A percentile compares a stretch with the other conserved stretches of the same genome.
phyloP scores from a whole-genome alignment of 2,113 vertebrate species.

The Lates calcarifer region DNA sequence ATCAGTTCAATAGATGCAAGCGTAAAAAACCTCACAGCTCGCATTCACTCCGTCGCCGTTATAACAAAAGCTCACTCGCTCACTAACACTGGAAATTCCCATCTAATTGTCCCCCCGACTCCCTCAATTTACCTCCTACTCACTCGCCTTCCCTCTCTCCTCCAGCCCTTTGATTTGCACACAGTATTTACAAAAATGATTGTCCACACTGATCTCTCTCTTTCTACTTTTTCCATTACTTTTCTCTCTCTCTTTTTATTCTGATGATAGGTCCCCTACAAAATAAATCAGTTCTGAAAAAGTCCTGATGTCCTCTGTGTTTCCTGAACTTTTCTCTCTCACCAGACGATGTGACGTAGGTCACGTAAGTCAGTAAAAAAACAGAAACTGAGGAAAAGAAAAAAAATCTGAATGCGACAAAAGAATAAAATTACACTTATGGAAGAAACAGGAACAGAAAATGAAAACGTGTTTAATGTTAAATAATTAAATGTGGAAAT shows the following conservation, averaged over 20 bases:
- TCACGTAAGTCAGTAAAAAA: too few species aligned
- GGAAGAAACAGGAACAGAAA: neutral
- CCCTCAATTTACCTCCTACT: constrained; percentile 75
- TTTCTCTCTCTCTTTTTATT: too few species aligned
- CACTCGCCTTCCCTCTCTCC: constrained; percentile 72
- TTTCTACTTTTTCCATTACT: constrained; percentile 55
- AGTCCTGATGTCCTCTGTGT: neutral
- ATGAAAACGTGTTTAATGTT: neutral
- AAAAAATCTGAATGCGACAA: too few species aligned
- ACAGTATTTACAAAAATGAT: constrained; percentile 72
- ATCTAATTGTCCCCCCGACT: constrained; percentile 71
- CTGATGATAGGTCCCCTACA: too few species aligned
- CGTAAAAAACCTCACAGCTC: constrained; percentile 6
- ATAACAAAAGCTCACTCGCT: constrained; percentile 59
- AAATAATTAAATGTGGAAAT: neutral
- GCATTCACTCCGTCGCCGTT: constrained; percentile 38
- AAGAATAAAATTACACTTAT: too few species aligned
- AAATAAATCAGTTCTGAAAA: constrained; percentile 11
- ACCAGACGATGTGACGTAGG: neutral
- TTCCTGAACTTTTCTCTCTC: neutral
- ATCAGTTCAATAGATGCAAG: neutral
- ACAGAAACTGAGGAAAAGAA: neutral
- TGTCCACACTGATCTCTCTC: constrained; percentile 63
- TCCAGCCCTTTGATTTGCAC: constrained; percentile 65
- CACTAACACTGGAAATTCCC: constrained; percentile 78